Percentiles rank a stretch among this genome's conserved stretches.
These are phyloP conservation scores for Dicerorhinus sumatrensis DNA, from an alignment of 2,113 vertebrate genomes.

Conservation along the genomic window DNA sequence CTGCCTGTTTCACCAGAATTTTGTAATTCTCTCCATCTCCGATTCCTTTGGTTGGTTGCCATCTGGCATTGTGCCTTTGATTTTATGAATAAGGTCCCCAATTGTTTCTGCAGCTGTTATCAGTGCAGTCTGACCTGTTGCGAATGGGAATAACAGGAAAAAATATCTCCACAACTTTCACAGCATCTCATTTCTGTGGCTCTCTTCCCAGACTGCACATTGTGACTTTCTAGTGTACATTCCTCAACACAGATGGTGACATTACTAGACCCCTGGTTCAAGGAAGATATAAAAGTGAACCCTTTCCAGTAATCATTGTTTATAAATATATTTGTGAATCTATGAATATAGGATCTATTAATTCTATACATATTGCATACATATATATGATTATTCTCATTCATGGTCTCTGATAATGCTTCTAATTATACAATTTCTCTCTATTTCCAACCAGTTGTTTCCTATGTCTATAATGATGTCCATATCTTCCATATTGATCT, in stretches of 20 bases:
- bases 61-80: constrained; percentile 78
- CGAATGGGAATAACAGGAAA: constrained; percentile 63
- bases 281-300: constrained; percentile 38
- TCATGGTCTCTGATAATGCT: background rate
- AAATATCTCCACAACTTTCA: background rate
- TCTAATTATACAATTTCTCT: background rate
- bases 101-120: constrained; percentile 79
- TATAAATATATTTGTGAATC: background rate
- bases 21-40: constrained; percentile 68
- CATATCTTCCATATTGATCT: background rate
- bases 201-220: background rate
- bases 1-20: constrained; percentile 46
- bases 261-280: constrained; percentile 48
- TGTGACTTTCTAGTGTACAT: background rate
- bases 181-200: background rate
- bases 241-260: constrained; percentile 38
- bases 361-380: background rate
- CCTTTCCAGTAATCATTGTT: constrained; percentile 38
- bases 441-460: background rate
- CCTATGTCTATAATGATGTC: background rate
- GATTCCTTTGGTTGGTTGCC: constrained; percentile 69
- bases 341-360: background rate
- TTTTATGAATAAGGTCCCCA: constrained; percentile 62
- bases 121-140: constrained; percentile 47
- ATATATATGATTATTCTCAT: background rate